Percentiles rank a stretch among this genome's conserved stretches.
Evolutionary conservation across 2,888 invertebrate genomes (phyloP).

Genomic region (Scelioninae gen. 1): DNA sequence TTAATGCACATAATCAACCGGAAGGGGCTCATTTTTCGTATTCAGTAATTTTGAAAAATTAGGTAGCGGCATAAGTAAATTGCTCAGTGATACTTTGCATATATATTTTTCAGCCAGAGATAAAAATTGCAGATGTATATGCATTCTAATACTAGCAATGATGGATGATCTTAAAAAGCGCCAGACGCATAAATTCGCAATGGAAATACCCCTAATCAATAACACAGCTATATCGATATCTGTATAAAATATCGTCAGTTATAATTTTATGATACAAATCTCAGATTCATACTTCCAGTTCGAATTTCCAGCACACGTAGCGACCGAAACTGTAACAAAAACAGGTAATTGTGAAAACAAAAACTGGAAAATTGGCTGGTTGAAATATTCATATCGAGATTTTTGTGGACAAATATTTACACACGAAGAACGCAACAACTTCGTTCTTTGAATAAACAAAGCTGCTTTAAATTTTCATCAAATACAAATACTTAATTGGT

Average conservation of each 20-base stretch:
- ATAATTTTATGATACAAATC: constrained; percentile 22
- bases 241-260: constrained; percentile 26
- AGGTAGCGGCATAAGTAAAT: constrained; percentile 19
- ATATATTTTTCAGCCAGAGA: constrained; percentile 2
- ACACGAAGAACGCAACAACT: constrained; percentile 24
- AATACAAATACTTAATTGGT: constrained; percentile 32
- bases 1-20: not conserved
- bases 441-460: constrained; percentile 33
- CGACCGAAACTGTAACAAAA: not conserved
- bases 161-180: constrained; percentile 18
- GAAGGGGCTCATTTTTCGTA: constrained; percentile 1
- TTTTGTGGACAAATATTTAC: constrained; percentile 42
- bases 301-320: not conserved
- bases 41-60: constrained; percentile 29
- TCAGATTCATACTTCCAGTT: not conserved
- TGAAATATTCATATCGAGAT: constrained; percentile 38
- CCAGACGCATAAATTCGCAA: constrained; percentile 23
- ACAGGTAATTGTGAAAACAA: not conserved
- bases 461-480: constrained; percentile 40
- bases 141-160: constrained; percentile 28
- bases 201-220: constrained; percentile 37
- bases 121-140: constrained; percentile 29
- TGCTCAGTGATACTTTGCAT: constrained; percentile 15
- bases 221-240: constrained; percentile 22
- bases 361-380: not conserved